Evolutionary conservation across 1,140 invertebrate species (phyloP), one percentile per base, ranked within the genome.

Genomic region (Marisa cornuarietis): DNA sequence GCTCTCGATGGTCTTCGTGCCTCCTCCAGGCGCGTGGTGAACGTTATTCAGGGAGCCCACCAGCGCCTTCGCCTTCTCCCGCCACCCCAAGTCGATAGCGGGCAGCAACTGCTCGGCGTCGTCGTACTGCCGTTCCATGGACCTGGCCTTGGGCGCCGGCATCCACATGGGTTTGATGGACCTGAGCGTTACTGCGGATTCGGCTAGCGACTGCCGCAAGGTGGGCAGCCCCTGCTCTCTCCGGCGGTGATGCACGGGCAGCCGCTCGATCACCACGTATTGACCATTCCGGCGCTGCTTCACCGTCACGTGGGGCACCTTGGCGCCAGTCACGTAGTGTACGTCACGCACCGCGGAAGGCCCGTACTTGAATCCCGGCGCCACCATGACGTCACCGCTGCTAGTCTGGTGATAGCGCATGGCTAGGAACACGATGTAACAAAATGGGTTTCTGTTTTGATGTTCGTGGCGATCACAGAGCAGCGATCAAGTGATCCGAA

Each of bases 1-100:
- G 0, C 94, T 94, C 90, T 82, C 72, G 24, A 89, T 87, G 51
- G 71, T 77, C 49, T 79, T 84, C 65, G 85, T 79, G 22, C 88
- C 88, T 51, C 88, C 88, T 22, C 78, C 81, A 3, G 89, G 88
- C 18, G 54, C 72, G 74, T 90, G 85, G 14, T 85, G 66, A 51
- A 80, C 66, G 73, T 89, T 87, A 14, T 84, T 81, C 78, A 88
- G 66, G 1, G 88, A 89, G 65, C 85, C 83, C 49, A 89, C 79
- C 84, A 85, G 83, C 11, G 88, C 76, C 52, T 84, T 75, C 0
- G 86, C 84, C 61, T 84, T 79, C 2, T 85, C 82, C 24, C 54
- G 73, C 79, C 79, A 84, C 16, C 79, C 79, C 24, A 84, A 58
- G 77, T 82, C 77, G 18, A 82, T 79, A 11, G 77, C 68, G 11